Base-by-base conservation (phyloP, 30 jellyfish, hydroid and myxozoan species). In the Cassiopea andromeda region DNA sequence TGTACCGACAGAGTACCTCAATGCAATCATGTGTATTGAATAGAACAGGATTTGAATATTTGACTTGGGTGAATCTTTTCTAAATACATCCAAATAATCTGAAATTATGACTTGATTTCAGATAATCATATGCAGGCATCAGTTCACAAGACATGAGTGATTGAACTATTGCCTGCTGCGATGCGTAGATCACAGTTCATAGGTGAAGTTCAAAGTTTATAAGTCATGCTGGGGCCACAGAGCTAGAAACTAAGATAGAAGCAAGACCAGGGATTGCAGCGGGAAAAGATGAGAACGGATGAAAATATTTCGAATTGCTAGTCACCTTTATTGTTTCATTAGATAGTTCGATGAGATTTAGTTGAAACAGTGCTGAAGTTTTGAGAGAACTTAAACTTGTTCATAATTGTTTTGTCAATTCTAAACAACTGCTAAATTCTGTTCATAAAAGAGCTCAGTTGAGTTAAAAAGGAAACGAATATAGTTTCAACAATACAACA, bases 1-100 rank as follows among this genome's bases (percentile, higher is more conserved):
- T 82, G 19, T 48, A 1, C 74, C 91, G 84, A 49, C 84, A 43
- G 79, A 46, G 70, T 73, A 69, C 91, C 91, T 64, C 80, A 80
- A 48, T 44, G 76, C 83, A 69, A 83, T 60, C 70, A 64, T 27
- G 70, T 3, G 15, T 43, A 7, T 68, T 68, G 77, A 69, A 68
- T 72, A 46, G 43, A 83, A 49, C 64, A 68, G 45, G 91, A 61
- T 69, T 73, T 71, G 85, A 83, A 83, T 83, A 64, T 83, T 83
- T 83, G 84, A 71, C 50, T 78, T 64, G 79, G 57, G 38, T 46
- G 84, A 17, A 75, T 49, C 84, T 75, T 75, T 46, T 75, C 69
- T 14, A 75, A 49, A 75, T 46, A 45, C 84, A 14, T 43, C 46
- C 66, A 75, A 75, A 75, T 47, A 47, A 75, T 18, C 54, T 70